phyloP scores from a whole-genome alignment of 2,797 vertebrate species.

The Meriones psammophilus region DNA sequence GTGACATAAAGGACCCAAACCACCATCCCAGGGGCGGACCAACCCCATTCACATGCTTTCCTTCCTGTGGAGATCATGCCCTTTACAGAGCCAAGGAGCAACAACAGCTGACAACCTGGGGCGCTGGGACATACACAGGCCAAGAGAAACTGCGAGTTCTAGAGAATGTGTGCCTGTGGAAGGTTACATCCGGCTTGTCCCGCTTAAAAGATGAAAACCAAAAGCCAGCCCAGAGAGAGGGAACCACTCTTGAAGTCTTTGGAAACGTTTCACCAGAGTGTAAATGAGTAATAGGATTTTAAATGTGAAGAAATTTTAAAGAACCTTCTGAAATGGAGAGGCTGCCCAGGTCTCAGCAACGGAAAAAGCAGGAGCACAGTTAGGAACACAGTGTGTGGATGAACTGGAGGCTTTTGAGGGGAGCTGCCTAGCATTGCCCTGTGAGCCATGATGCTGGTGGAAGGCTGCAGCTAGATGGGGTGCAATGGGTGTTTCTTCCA shows the following conservation, averaged over 20 bases:
- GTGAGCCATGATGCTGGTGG: not conserved
- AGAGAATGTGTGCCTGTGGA: not conserved
- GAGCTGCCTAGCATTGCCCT: not conserved
- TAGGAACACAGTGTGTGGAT: not conserved
- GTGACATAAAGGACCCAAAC: not conserved
- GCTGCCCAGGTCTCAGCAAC: not conserved
- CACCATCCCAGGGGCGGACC: not conserved
- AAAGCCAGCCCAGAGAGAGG: not conserved
- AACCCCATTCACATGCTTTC: not conserved
- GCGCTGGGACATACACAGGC: accelerated
- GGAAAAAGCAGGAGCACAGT: not conserved
- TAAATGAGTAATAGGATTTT: not conserved
- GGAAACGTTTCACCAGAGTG: not conserved
- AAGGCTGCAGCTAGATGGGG: not conserved
- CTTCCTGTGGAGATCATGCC: not conserved
- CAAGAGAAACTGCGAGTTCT: not conserved
- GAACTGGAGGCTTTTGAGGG: not conserved
- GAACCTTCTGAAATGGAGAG: not conserved
- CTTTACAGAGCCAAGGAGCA: not conserved
- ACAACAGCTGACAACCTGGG: not conserved
- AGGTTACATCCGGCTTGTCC: not conserved
- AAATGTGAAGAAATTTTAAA: not conserved
- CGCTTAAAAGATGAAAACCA: not conserved
- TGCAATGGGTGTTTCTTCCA: not conserved
- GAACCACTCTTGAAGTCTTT: not conserved